Percentiles rank a stretch among this genome's conserved stretches.
Conservation (phyloP, 2,113 vertebrate species). For the Gambusia affinis region DNA sequence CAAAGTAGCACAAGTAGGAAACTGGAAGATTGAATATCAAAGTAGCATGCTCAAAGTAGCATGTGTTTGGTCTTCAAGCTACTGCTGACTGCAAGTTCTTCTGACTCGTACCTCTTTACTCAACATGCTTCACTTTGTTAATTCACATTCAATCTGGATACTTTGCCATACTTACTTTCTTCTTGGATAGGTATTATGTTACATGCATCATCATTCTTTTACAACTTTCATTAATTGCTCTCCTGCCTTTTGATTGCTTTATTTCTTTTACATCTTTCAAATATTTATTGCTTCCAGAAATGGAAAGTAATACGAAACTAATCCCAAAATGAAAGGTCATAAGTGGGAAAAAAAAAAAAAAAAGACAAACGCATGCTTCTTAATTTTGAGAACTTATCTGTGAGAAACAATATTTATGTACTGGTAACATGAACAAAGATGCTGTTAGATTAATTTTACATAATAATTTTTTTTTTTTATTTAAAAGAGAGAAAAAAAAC, state of each 20-base stretch:
- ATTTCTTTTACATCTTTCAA: no score
- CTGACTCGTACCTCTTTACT: no score
- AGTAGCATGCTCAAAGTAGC: not conserved
- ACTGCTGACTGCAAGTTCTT: no score
- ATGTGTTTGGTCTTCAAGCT: not conserved
- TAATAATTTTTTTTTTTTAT: not conserved
- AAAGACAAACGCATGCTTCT: no score
- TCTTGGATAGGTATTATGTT: not conserved
- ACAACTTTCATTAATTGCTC: not conserved
- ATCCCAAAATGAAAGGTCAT: no score
- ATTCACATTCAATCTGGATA: not conserved
- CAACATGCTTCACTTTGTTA: not conserved
- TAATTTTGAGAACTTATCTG: not conserved
- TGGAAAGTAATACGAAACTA: not conserved
- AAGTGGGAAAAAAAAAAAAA: no score
- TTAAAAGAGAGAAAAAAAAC: not conserved
- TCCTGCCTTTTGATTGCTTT: no score
- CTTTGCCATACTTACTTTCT: not conserved
- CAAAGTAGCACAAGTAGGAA: not conserved
- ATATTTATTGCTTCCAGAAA: not conserved
- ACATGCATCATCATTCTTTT: no score
- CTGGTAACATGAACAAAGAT: not conserved
- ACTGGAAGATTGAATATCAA: not conserved
- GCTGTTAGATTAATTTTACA: not conserved
- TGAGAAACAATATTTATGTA: not conserved